These are phyloP conservation scores for Manis javanica DNA, from an alignment of 2,797 vertebrate species.

Conservation along the genomic window DNA sequence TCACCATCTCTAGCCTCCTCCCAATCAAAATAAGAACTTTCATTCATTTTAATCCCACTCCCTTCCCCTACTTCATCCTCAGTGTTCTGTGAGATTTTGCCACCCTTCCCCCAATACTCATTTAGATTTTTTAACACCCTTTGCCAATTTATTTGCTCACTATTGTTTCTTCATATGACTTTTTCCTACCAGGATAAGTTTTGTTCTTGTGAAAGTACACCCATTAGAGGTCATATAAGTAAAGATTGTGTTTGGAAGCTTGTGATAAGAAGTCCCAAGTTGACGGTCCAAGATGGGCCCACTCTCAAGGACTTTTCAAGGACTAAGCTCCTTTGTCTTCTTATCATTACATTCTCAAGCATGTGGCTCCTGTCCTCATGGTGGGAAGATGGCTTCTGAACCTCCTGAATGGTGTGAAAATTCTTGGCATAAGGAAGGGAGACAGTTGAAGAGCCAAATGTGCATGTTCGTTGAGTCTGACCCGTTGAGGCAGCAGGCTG, in stretches of 20 bases:
- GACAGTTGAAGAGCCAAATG: background rate
- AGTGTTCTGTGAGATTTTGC: background rate
- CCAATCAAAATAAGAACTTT: background rate
- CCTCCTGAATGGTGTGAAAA: background rate
- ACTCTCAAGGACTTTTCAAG: background rate
- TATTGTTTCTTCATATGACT: background rate
- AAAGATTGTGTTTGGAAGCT: background rate
- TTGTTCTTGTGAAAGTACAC: background rate
- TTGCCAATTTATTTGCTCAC: background rate
- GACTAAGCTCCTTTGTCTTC: background rate
- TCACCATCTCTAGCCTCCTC: background rate
- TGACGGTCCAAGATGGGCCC: background rate
- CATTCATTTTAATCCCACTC: background rate
- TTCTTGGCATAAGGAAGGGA: background rate
- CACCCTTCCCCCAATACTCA: background rate
- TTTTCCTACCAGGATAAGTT: background rate
- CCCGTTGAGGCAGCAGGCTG: background rate
- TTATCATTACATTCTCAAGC: too few species aligned
- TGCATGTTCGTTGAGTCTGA: background rate
- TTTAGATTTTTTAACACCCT: background rate
- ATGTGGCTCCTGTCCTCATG: too few species aligned
- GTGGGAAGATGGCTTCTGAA: background rate
- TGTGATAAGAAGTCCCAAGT: background rate
- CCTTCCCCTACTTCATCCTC: background rate
- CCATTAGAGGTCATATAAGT: background rate